Base-by-base conservation (phyloP, 2,888 invertebrate species). In the Cephus sareptanus region DNA sequence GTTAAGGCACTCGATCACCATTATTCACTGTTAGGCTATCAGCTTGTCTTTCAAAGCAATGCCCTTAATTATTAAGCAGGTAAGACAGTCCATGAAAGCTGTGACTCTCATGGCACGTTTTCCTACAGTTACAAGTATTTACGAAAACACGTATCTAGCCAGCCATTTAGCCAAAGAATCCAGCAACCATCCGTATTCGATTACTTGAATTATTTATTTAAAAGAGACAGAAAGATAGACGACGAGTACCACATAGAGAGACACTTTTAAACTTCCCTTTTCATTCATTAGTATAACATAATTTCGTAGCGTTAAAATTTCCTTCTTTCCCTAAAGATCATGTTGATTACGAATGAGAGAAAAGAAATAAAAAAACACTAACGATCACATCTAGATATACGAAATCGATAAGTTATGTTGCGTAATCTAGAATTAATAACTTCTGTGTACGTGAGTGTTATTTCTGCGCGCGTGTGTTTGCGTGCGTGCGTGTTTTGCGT, bases 301-400 rank as follows among this genome's bases (percentile, higher is more conserved):
- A 23, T 56, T 56, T 56, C 56, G 6, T 56, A 56, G 23, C 56
- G 56, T 56, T 56, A 56, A 9, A 56, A 68, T 75, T 33, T 33
- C 11, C 31, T 71, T 71, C 33, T 34, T 34, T 71, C 71, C 71
- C 71, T 71, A 71, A 71, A 31, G 34, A 31, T 71, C 13, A 12
- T 6, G 56, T 23, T 56, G 23, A 6, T 56, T 23, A 23, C 23
- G 56, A 56, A 23, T 23, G 56, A 56, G 56, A 56, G 56, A 56
- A 56, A 56, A 56, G 23, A 23, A 9, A 56, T 23, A 40, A 40
- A 40, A 40, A 56, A 23, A 0, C 56, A 23, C 23, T 56, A 56
- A 56, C 23, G 56, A 56, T 56, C 56, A 9, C 56, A 56, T 76
- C 34, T 74, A 76, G 73, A 76, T n/a, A 74, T 76, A 76, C 23